Evolutionary conservation across 2,797 vertebrate genomes (phyloP).

Genomic region (Myotis planiceps): DNA sequence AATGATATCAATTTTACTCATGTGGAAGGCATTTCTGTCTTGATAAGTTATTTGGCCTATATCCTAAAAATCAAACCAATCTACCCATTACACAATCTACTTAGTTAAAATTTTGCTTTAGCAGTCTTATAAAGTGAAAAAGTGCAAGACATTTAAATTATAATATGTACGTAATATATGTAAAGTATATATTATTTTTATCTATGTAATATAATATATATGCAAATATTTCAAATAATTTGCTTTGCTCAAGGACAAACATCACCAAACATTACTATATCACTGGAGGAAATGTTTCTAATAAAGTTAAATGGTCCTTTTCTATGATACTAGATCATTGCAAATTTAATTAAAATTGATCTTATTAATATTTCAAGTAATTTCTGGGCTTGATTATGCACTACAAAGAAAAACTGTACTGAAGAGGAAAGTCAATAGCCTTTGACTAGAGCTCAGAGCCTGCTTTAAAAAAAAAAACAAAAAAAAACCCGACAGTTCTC

Average conservation of each 20-base stretch:
- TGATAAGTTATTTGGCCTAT: constrained; percentile 18
- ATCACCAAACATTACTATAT: constrained; percentile 45
- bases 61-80: constrained; percentile 49
- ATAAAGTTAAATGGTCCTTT: constrained; percentile 67
- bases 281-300: constrained; percentile 46
- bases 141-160: not conserved
- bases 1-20: not conserved
- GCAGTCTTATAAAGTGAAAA: constrained; percentile 35
- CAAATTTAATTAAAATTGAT: constrained; percentile 73
- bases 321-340: constrained; percentile 55
- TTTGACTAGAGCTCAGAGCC: constrained; percentile 46
- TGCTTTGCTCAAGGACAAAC: constrained; percentile 54
- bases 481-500: constrained; percentile 54
- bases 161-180: not conserved
- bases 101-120: constrained; percentile 39
- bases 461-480: constrained; percentile 48
- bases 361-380: constrained; percentile 78
- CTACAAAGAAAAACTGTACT: constrained; percentile 62
- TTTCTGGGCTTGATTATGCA: constrained; percentile 75
- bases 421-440: constrained; percentile 71
- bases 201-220: not conserved
- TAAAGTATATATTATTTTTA: not conserved
- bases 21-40: not conserved
- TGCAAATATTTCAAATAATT: constrained; percentile 54
- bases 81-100: constrained; percentile 23